Conservation (phyloP, 1,140 invertebrate species). For the Penaeus chinensis region DNA sequence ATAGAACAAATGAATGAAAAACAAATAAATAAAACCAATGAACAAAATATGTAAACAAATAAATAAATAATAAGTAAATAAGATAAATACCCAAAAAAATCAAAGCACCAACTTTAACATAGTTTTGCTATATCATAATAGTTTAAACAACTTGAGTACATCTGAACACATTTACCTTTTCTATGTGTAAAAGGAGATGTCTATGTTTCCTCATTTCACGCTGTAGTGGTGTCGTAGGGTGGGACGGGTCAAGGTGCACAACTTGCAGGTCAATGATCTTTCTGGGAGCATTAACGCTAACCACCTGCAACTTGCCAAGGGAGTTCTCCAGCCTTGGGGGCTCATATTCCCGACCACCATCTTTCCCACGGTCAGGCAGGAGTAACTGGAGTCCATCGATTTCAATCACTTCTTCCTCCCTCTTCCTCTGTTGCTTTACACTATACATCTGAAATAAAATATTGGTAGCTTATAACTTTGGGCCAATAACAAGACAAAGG, state of each 20-base stretch:
- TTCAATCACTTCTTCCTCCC: conserved; percentile 53
- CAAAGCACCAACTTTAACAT: too few relatives aligned
- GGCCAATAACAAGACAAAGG: background rate
- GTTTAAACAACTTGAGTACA: background rate
- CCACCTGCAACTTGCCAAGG: conserved; percentile 81
- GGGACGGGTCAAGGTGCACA: conserved; percentile 68
- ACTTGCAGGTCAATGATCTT: conserved; percentile 92
- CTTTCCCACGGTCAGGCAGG: conserved; percentile 55
- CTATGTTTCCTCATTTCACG: conserved; percentile 61
- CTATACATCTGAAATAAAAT: conserved; percentile 86
- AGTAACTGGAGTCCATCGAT: conserved; percentile 57
- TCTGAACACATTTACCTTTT: conserved; percentile 40
- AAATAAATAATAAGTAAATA: too few relatives aligned
- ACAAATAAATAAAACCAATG: too few relatives aligned
- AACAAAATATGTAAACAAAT: too few relatives aligned
- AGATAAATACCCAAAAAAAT: too few relatives aligned
- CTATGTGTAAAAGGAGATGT: conserved; percentile 57
- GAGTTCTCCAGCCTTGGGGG: conserved; percentile 93
- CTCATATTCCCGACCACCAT: conserved; percentile 71
- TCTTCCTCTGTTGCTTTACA: conserved; percentile 55
- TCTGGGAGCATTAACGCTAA: conserved; percentile 83
- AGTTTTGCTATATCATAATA: background rate
- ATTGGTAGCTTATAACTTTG: background rate
- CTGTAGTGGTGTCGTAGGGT: conserved; percentile 58
- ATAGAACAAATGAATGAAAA: too few relatives aligned